These are phyloP conservation scores for Bujurquina vittata DNA, from an alignment of 2,113 vertebrate genomes.

Conservation along the genomic window DNA sequence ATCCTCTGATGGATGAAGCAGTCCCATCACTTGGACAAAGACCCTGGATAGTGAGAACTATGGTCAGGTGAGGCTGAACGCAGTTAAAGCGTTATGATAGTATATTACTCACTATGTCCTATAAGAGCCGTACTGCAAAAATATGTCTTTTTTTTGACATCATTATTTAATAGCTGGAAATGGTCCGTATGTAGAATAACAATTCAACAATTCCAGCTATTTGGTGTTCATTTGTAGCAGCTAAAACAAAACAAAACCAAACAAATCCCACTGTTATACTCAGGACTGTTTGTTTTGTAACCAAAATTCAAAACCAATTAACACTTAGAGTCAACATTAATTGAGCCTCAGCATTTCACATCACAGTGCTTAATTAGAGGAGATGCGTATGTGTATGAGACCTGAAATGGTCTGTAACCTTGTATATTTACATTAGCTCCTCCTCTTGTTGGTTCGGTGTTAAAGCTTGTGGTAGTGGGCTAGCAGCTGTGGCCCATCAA, in stretches of 20 bases:
- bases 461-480: conserved; percentile 18
- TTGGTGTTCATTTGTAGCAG: neutral
- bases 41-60: conserved; percentile 94
- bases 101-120: neutral
- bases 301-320: neutral
- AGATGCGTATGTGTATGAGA: neutral
- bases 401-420: neutral
- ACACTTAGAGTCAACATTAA: neutral
- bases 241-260: neutral
- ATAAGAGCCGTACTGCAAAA: neutral
- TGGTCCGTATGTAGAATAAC: neutral
- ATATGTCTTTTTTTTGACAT: neutral
- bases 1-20: conserved; percentile 94
- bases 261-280: neutral
- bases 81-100: fast-evolving
- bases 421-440: neutral
- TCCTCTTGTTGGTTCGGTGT: neutral
- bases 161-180: neutral
- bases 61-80: conserved; percentile 85
- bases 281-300: neutral
- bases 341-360: neutral
- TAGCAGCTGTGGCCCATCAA: conserved; percentile 35
- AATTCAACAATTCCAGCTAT: neutral
- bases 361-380: neutral
- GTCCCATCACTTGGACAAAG: conserved; percentile 88